Base-by-base conservation (phyloP, 1,140 invertebrate species). In the Platorchestia sp. region DNA sequence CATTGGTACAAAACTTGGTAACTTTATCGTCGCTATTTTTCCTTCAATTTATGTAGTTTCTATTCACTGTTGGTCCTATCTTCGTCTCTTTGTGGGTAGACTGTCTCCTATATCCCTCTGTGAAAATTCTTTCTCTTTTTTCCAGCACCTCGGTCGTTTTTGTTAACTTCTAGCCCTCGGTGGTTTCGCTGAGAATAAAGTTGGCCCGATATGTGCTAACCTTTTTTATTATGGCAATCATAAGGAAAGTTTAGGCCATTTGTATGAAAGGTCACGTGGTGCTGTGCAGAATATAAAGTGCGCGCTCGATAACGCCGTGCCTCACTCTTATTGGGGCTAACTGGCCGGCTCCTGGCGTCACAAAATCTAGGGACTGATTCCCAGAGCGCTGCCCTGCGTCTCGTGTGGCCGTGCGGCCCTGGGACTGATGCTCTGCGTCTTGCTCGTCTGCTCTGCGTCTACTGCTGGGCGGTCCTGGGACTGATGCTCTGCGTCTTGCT, bases 211-310 rank as follows among this genome's bases (percentile, higher is more conserved):
- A 93, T 93, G 91, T 93, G 91, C 91, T 47, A 93, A 93, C 91
- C 43, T 45, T 93, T 93, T 93, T 93, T 93, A 93, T 93, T 93
- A 93, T 93, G 45, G 91, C 91, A 93, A 93, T 93, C 91, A 93
- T 93, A 93, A 93, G 91, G 91, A 93, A 93, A 93, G 91, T 93
- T 93, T 45, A 47, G 91, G 91, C 91, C 91, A 93, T 93, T 93
- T 93, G 91, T 93, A 93, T 93, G 91, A 93, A 93, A 44, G 91
- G 91, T 93, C 91, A 93, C 91, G 91, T 93, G 40, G 91, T 93
- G 91, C 91, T 44, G 91, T 93, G 91, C 91, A 93, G 91, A 93
- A 93, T 93, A 93, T 93, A 93, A 93, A 93, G 91, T 93, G 91
- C 44, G 43, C 43, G 43, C 91, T 93, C 43, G 91, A 93, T 93